Evolutionary conservation across 2,797 vertebrate genomes (phyloP).

Genomic region (Lagocephalus sceleratus): DNA sequence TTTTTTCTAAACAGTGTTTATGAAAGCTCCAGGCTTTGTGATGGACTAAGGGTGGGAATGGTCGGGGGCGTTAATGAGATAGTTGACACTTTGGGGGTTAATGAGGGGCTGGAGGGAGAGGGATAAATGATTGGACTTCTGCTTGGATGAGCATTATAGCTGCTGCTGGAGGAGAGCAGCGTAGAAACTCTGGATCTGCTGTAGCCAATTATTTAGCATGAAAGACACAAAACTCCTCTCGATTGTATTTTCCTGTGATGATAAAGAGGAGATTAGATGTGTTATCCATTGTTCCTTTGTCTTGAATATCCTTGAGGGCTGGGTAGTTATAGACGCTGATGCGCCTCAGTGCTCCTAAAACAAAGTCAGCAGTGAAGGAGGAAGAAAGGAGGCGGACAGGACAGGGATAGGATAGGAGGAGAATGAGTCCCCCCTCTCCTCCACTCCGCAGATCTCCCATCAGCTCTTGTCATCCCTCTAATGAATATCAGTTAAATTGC

Average conservation of each 20-base stretch:
- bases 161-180: constrained; percentile 47
- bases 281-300: constrained; percentile 72
- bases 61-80: constrained; percentile 73
- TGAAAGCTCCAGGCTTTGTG: constrained; percentile 54
- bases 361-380: constrained; percentile 70
- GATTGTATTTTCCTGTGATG: constrained; percentile 57
- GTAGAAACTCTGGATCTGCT: constrained; percentile 48
- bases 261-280: constrained; percentile 70
- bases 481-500: constrained; percentile 99
- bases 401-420: constrained; percentile 72
- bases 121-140: constrained; percentile 77
- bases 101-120: constrained; percentile 73
- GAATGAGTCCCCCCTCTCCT: constrained; percentile 71
- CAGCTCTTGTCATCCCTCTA: constrained; percentile 99
- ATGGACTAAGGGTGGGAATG: constrained; percentile 60
- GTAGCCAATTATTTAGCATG: constrained; percentile 64
- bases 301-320: constrained; percentile 64
- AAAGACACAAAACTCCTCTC: constrained; percentile 61
- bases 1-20: constrained; percentile 43
- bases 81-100: constrained; percentile 77
- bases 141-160: constrained; percentile 72
- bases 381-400: constrained; percentile 72
- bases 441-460: constrained; percentile 82
- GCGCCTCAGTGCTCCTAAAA: constrained; percentile 73
- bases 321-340: constrained; percentile 67